These are phyloP conservation scores for Diglossa cyanea DNA, from an alignment of 2,797 vertebrate genomes.

Conservation along the genomic window DNA sequence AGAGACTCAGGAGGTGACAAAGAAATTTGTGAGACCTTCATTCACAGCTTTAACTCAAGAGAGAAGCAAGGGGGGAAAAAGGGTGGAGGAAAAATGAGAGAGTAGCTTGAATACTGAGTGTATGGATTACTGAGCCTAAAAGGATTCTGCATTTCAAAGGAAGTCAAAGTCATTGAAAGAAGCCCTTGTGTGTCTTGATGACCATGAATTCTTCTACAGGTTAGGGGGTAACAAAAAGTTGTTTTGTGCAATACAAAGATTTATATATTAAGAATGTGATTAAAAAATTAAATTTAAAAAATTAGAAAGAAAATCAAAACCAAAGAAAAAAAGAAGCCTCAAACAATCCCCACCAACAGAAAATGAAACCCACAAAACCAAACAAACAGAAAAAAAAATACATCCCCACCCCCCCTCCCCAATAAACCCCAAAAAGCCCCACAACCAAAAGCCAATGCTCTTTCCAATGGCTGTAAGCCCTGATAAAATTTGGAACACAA, in stretches of 20 bases:
- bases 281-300: neutral
- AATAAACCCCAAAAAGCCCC: rapidly evolving
- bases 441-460: rapidly evolving
- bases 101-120: neutral
- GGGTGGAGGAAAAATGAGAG: neutral
- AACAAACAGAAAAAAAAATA: neutral
- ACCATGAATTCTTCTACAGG: neutral
- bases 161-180: neutral
- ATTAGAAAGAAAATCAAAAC: neutral
- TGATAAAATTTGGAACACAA: neutral
- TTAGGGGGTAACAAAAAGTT: neutral
- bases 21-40: neutral
- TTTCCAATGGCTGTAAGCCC: neutral
- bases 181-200: neutral
- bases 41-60: neutral
- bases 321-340: rapidly evolving
- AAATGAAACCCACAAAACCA: neutral
- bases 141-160: neutral
- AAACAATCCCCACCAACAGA: neutral
- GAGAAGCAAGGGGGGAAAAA: neutral
- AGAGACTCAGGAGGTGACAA: neutral
- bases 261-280: neutral
- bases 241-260: neutral
- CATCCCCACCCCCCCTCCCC: no score
- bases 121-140: neutral